Conservation (phyloP, 2,888 invertebrate genomes). For the Chrysolina americana region DNA sequence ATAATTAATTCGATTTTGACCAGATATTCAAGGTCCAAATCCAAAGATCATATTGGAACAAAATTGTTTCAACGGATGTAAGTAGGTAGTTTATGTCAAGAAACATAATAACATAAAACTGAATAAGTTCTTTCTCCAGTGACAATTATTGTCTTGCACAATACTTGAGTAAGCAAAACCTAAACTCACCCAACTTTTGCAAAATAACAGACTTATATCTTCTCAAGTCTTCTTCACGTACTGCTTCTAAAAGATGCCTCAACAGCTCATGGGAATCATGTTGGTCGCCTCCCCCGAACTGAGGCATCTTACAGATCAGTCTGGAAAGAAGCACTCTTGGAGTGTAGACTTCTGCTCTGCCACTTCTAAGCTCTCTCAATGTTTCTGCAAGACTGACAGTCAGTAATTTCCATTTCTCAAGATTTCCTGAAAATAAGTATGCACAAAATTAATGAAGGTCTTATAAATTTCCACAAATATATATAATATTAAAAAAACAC, state of each 20-base stretch:
- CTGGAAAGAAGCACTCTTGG: slow-evolving; percentile 77
- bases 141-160: background rate
- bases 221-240: slow-evolving; percentile 82
- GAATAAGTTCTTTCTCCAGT: background rate
- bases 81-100: background rate
- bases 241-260: slow-evolving; percentile 90
- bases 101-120: background rate
- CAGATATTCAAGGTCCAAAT: too few species aligned
- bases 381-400: slow-evolving; percentile 80
- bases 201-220: slow-evolving; percentile 89
- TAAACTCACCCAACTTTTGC: slow-evolving; percentile 75
- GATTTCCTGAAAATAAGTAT: slow-evolving; percentile 61
- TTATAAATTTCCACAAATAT: too few species aligned
- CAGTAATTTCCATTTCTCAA: slow-evolving; percentile 80
- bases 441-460: too few species aligned
- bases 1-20: too few species aligned
- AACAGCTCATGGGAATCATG: slow-evolving; percentile 97
- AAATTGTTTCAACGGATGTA: too few species aligned
- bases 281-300: slow-evolving; percentile 95
- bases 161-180: slow-evolving; percentile 45
- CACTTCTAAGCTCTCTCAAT: slow-evolving; percentile 78
- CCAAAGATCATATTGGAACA: too few species aligned
- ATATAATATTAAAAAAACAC: too few species aligned
- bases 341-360: slow-evolving; percentile 76
- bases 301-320: slow-evolving; percentile 79